Base-by-base conservation (phyloP, 2,113 vertebrate species). In the Trichomycterus rosablanca region DNA sequence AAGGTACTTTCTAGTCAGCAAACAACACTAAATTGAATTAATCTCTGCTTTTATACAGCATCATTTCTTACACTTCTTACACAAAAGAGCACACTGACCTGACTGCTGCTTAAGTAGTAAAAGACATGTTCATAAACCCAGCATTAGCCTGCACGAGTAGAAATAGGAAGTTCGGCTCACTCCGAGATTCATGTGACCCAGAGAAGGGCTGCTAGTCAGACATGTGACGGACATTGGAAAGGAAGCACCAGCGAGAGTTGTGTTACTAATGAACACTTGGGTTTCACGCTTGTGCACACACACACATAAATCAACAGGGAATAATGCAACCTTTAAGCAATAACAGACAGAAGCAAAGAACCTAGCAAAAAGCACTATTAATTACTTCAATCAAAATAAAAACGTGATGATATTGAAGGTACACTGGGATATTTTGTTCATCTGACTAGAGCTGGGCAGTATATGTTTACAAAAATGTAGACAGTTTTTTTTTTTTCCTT, bases 171-270 rank as follows among this genome's bases (percentile, higher is more conserved):
- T 37, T 24, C 11, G 3, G 18, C 49, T 61, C 7, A 34, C 40
- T 61, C 59, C 18, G 40, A 28, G 30, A 37, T 66, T 62, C 63
- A 67, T 67, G 58, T 62, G 69, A 71, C 23, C 50, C n/a, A 61
- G 22, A 56, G 39, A 67, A 37, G 5, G 32, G 19, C 44, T 59
- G 15, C 35, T 45, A 18, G 30, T 12, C 32, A 3, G 54, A 28
- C 64, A 57, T 28, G 61, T 60, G 66, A 61, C 53, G 26, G 40
- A 28, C 40, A 63, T 34, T 30, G 32, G 44, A 43, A 51, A 62
- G 30, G 46, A 53, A 70, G 44, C 43, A 50, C 26, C 19, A 28
- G 2, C 22, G 58, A 58, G 67, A 43, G 53, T 20, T 42, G 62
- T 57, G 54, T 19, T 5, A 51, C 22, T 65, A 46, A 68, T 51